Percentiles rank a stretch among this genome's conserved stretches.
These are phyloP conservation scores for Meiosimyza platycephala DNA, from an alignment of 2,888 invertebrate species.

Conservation along the genomic window DNA sequence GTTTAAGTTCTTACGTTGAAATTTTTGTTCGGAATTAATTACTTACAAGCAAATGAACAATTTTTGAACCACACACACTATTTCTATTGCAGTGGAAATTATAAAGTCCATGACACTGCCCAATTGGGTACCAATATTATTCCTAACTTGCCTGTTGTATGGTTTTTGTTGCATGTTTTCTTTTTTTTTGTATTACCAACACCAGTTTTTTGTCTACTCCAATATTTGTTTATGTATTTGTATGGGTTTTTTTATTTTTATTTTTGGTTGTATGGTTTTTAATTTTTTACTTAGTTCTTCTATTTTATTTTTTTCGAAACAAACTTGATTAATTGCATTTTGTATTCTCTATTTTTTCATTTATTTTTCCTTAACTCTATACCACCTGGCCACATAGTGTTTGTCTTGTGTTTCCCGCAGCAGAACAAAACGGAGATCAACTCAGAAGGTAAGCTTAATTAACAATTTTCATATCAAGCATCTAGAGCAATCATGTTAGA, in stretches of 20 bases:
- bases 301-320: slow-evolving; percentile 9
- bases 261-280: slow-evolving; percentile 16
- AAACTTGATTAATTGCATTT: slow-evolving; percentile 60
- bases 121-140: too few relatives aligned
- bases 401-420: slow-evolving; percentile 58
- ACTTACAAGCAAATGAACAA: too few relatives aligned
- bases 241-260: slow-evolving; percentile 1
- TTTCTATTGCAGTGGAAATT: too few relatives aligned
- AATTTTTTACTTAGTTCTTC: slow-evolving; percentile 20
- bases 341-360: slow-evolving; percentile 42
- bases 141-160: neutral
- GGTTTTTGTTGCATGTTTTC: slow-evolving; percentile 39
- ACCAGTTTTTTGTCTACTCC: neutral
- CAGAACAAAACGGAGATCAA: slow-evolving; percentile 61
- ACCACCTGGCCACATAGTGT: slow-evolving; percentile 55
- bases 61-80: too few relatives aligned
- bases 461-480: slow-evolving; percentile 54
- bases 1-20: too few relatives aligned
- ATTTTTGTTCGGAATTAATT: too few relatives aligned
- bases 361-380: slow-evolving; percentile 28
- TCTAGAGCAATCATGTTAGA: slow-evolving; percentile 1
- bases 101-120: too few relatives aligned
- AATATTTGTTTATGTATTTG: slow-evolving; percentile 19
- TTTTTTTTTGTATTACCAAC: slow-evolving; percentile 32
- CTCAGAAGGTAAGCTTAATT: slow-evolving; percentile 65